phyloP scores from a whole-genome alignment of 2,113 vertebrate species.

The Esox niger region DNA sequence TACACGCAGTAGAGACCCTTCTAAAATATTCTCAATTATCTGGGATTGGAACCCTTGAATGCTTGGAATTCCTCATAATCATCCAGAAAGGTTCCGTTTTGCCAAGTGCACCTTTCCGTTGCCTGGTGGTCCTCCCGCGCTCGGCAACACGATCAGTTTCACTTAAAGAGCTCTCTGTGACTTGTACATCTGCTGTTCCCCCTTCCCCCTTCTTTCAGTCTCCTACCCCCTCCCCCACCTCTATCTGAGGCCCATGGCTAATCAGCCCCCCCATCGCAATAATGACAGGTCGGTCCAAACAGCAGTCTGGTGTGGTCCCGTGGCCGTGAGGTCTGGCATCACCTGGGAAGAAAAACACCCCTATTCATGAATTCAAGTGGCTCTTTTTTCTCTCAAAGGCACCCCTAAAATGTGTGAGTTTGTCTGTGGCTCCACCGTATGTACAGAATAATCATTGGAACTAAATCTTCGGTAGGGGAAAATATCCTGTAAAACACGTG shows the following conservation, averaged over 20 bases:
- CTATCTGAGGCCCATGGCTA: slow-evolving; percentile 48
- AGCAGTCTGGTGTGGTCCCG: slow-evolving; percentile 20
- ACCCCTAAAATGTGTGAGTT: background rate
- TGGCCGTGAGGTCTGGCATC: slow-evolving; percentile 9
- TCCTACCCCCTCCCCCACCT: slow-evolving; percentile 8
- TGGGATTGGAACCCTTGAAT: slow-evolving; percentile 20
- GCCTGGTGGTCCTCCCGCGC: slow-evolving; percentile 42
- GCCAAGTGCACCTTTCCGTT: slow-evolving; percentile 34
- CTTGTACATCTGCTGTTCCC: slow-evolving; percentile 44
- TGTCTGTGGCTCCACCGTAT: too few species aligned
- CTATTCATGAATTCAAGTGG: background rate
- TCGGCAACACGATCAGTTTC: slow-evolving; percentile 50
- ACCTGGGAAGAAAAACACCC: background rate
- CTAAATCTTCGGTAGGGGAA: too few species aligned
- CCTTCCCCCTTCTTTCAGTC: background rate
- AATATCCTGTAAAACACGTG: too few species aligned
- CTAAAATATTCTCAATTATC: slow-evolving; percentile 20
- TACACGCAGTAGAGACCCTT: background rate
- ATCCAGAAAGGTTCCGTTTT: slow-evolving; percentile 18
- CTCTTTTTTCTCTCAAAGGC: slow-evolving; percentile 12
- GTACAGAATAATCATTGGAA: too few species aligned
- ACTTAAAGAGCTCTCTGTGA: slow-evolving; percentile 35
- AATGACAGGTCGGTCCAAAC: slow-evolving; percentile 61
- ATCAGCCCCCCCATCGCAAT: slow-evolving; percentile 59
- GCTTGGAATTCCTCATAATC: slow-evolving; percentile 41